Evolutionary conservation across 2,797 vertebrate genomes (phyloP).

Genomic region (Bovichtus diacanthus): DNA sequence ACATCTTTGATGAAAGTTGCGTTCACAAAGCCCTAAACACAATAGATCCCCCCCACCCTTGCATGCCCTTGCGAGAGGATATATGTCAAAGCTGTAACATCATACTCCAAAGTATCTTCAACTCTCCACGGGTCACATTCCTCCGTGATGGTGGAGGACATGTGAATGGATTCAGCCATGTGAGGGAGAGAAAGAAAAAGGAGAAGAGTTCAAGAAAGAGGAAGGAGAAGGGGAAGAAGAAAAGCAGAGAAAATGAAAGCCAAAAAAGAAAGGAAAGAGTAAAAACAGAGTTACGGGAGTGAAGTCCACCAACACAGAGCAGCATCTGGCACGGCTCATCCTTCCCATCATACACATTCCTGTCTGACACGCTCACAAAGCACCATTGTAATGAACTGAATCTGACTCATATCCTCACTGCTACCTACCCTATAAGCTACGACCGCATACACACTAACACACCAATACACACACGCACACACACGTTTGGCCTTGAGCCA

Average conservation of each 20-base stretch:
- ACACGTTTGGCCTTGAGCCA: slow-evolving; percentile 69
- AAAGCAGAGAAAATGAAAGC: slow-evolving; percentile 6
- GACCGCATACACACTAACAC: slow-evolving; percentile 11
- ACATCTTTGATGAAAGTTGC: slow-evolving; percentile 54
- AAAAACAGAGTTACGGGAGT: slow-evolving; percentile 44
- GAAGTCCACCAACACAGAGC: slow-evolving; percentile 46
- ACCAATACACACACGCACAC: background rate
- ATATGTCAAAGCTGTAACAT: slow-evolving; percentile 71
- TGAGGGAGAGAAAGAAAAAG: slow-evolving; percentile 5
- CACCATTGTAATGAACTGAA: slow-evolving; percentile 73
- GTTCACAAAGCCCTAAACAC: slow-evolving; percentile 50
- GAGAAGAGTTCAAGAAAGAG: slow-evolving; percentile 4
- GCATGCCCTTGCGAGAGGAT: slow-evolving; percentile 60
- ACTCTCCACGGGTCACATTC: slow-evolving; percentile 69
- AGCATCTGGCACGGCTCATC: slow-evolving; percentile 69
- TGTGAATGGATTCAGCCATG: slow-evolving; percentile 32
- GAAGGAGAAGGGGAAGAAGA: background rate
- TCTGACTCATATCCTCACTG: slow-evolving; percentile 70
- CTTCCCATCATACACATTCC: slow-evolving; percentile 77
- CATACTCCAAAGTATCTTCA: slow-evolving; percentile 65
- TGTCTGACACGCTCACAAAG: slow-evolving; percentile 76
- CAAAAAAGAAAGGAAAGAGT: slow-evolving; percentile 8
- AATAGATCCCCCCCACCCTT: slow-evolving; percentile 34
- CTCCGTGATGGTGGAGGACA: slow-evolving; percentile 50
- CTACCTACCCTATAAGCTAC: slow-evolving; percentile 48